phyloP scores from a whole-genome alignment of 2,888 invertebrate species.

The Fragum whitleyi region DNA sequence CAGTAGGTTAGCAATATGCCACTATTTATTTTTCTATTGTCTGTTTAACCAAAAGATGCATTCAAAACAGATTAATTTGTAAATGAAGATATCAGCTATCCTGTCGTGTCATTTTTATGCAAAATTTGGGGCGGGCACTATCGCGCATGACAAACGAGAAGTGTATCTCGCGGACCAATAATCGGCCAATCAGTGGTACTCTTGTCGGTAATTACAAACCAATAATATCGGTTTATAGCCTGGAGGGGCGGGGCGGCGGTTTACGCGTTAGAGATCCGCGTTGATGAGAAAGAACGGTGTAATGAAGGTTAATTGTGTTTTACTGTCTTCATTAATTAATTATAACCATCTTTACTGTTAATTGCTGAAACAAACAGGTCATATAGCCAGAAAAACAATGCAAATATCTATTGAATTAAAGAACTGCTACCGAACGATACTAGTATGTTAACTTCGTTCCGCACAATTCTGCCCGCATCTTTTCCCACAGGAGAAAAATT shows the following conservation, averaged over 20 bases:
- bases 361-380: slow-evolving; percentile 9
- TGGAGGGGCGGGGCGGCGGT: slow-evolving; percentile 50
- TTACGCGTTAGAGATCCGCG: background rate
- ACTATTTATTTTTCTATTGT: background rate
- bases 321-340: slow-evolving; percentile 30
- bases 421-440: no score
- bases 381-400: background rate
- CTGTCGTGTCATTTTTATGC: slow-evolving; percentile 62
- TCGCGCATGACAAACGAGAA: slow-evolving; percentile 51
- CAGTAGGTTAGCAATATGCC: background rate
- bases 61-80: slow-evolving; percentile 29
- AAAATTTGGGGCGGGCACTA: slow-evolving; percentile 57
- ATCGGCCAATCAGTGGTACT: slow-evolving; percentile 54
- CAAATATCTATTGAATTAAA: background rate
- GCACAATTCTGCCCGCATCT: background rate
- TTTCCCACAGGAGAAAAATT: no score
- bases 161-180: slow-evolving; percentile 40
- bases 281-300: background rate
- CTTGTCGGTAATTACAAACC: slow-evolving; percentile 40
- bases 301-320: slow-evolving; percentile 27
- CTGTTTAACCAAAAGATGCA: slow-evolving; percentile 13
- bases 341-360: slow-evolving; percentile 17
- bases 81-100: slow-evolving; percentile 51
- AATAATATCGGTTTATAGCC: slow-evolving; percentile 48
- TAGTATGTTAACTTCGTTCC: background rate